phyloP scores from a whole-genome alignment of 2,797 vertebrate genomes.

The Selene dorsalis region DNA sequence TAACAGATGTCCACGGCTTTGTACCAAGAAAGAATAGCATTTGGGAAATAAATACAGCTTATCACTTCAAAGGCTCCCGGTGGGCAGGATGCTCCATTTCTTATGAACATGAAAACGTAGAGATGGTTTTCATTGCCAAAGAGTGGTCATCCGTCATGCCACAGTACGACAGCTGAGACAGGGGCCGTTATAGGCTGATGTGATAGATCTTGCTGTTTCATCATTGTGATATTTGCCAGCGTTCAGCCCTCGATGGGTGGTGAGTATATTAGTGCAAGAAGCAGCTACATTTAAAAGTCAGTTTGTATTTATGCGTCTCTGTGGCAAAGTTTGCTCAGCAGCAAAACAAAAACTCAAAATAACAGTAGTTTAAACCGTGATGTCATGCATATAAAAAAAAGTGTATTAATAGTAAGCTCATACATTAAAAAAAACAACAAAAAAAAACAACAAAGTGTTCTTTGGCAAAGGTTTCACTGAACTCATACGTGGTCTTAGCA shows the following conservation, averaged over 20 bases:
- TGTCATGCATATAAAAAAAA: too few relatives aligned
- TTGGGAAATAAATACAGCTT: slow-evolving; percentile 76
- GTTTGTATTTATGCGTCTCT: slow-evolving; percentile 17
- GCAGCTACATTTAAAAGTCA: slow-evolving; percentile 9
- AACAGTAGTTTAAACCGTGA: not conserved
- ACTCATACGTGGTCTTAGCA: not conserved
- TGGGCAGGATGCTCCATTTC: slow-evolving; percentile 63
- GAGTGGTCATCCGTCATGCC: slow-evolving; percentile 52
- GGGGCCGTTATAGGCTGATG: slow-evolving; percentile 10
- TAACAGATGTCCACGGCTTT: slow-evolving; percentile 67
- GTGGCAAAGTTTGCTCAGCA: not conserved
- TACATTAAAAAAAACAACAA: not conserved
- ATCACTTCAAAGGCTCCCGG: slow-evolving; percentile 71
- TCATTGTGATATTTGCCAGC: slow-evolving; percentile 21
- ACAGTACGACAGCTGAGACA: slow-evolving; percentile 40
- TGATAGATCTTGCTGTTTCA: slow-evolving; percentile 38
- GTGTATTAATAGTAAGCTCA: not conserved
- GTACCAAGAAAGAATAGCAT: slow-evolving; percentile 51
- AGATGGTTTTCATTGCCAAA: slow-evolving; percentile 51
- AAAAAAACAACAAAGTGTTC: not conserved
- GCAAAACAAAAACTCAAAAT: not conserved
- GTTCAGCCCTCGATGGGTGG: not conserved
- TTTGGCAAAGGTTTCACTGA: slow-evolving; percentile 7
- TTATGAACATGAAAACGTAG: slow-evolving; percentile 56
- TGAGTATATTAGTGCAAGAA: slow-evolving; percentile 32